A percentile compares a stretch with the other conserved stretches of the same genome.
These are phyloP conservation scores for Mythimna ferrago DNA, from an alignment of 2,888 invertebrate genomes.

Conservation along the genomic window DNA sequence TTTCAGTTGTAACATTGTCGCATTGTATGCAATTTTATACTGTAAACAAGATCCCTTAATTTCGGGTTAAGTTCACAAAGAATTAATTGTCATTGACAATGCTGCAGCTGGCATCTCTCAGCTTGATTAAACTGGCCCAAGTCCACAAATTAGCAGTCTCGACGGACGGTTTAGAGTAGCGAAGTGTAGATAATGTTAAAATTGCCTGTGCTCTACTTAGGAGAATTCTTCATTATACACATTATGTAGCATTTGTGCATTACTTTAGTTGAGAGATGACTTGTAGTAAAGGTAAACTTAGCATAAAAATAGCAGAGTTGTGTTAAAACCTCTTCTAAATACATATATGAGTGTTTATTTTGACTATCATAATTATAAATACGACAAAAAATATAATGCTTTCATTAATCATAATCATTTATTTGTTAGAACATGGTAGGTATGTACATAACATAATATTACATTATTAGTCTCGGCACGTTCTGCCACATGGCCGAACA, in stretches of 20 bases:
- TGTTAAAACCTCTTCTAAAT: no score
- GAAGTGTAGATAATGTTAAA: constrained; percentile 34
- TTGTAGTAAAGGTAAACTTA: neutral
- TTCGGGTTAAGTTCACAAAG: constrained; percentile 43
- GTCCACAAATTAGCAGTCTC: constrained; percentile 57
- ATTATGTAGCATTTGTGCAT: neutral
- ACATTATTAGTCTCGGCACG: no score
- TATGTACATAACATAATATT: no score
- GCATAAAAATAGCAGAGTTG: no score
- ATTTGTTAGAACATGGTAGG: no score
- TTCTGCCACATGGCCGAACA: no score
- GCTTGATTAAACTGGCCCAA: constrained; percentile 58
- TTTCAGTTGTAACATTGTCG: constrained; percentile 29
- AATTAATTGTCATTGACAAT: constrained; percentile 58
- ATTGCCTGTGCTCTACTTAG: constrained; percentile 27
- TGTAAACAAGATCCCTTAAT: constrained; percentile 36
- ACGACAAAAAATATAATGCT: no score
- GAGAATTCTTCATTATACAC: constrained; percentile 15
- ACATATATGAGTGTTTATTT: no score
- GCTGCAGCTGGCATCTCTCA: constrained; percentile 37
- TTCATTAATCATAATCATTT: no score
- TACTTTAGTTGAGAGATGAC: neutral
- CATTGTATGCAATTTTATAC: constrained; percentile 25
- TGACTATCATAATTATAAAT: no score
- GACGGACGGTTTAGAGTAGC: constrained; percentile 18